Conservation (phyloP, 2,797 vertebrate species). For the Setipinna tenuifilis region DNA sequence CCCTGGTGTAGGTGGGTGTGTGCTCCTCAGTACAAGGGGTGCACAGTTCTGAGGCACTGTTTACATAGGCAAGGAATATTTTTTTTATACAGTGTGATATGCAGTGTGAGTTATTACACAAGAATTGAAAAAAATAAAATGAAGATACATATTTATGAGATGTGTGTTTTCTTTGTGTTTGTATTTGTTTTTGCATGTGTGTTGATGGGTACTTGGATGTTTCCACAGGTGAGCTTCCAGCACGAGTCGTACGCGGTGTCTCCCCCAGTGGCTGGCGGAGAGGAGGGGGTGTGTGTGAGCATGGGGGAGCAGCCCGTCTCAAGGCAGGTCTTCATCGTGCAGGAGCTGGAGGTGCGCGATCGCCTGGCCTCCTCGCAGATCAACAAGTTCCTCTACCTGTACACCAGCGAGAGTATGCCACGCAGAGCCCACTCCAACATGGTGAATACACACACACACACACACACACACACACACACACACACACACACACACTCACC, state of each 20-base stretch:
- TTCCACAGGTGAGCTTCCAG: conserved; percentile 88
- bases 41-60: too few species aligned
- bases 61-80: too few species aligned
- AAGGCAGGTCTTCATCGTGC: conserved; percentile 90
- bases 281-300: conserved; percentile 60
- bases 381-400: conserved; percentile 93
- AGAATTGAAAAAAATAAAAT: neutral
- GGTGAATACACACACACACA: conserved; percentile 70
- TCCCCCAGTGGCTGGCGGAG: conserved; percentile 58
- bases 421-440: conserved; percentile 91
- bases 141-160: neutral
- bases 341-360: conserved; percentile 90
- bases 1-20: too few species aligned
- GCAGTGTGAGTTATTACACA: too few species aligned
- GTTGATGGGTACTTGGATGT: too few species aligned
- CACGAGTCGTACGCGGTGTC: conserved; percentile 80
- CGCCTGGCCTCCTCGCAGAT: conserved; percentile 88
- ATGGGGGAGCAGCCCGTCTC: conserved; percentile 82
- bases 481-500: conserved; percentile 57
- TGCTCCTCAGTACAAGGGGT: too few species aligned
- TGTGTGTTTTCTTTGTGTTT: too few species aligned
- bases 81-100: too few species aligned
- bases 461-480: conserved; percentile 14
- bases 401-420: conserved; percentile 93
- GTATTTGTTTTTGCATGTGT: too few species aligned